phyloP scores from a whole-genome alignment of 2,113 vertebrate species.

The Xyliphius kryptos region DNA sequence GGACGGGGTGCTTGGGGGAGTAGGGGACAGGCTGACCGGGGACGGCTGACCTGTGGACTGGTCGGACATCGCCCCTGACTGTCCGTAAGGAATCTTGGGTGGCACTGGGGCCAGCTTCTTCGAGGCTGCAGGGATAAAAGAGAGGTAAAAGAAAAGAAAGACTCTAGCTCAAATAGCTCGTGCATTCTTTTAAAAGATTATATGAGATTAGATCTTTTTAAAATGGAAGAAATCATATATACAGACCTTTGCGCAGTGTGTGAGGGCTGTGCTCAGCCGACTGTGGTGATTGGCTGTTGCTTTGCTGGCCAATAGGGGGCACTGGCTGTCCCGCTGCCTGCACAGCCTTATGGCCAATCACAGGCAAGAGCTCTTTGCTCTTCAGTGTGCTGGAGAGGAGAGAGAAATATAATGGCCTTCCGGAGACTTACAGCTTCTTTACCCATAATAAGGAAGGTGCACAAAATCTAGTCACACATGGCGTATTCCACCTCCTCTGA shows the following conservation, averaged over 20 bases:
- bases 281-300: constrained; percentile 62
- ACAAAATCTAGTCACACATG: constrained; percentile 27
- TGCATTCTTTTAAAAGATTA: no score
- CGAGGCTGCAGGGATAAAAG: constrained; percentile 64
- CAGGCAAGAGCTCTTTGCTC: constrained; percentile 82
- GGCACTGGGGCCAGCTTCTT: constrained; percentile 86
- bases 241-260: constrained; percentile 77
- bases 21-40: constrained; percentile 85
- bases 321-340: constrained; percentile 66
- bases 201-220: no score
- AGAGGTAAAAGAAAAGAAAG: constrained; percentile 11
- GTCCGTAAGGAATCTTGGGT: constrained; percentile 78
- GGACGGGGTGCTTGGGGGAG: constrained; percentile 85
- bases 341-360: constrained; percentile 79
- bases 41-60: constrained; percentile 83
- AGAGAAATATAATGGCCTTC: constrained; percentile 43
- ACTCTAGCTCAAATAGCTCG: no score
- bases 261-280: constrained; percentile 86
- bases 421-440: constrained; percentile 16
- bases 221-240: no score
- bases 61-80: constrained; percentile 75
- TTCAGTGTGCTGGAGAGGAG: constrained; percentile 71
- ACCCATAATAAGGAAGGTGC: constrained; percentile 8
- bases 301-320: constrained; percentile 65
- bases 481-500: no score